phyloP scores from a whole-genome alignment of 2,113 vertebrate genomes.

The Sisor rabdophorus region DNA sequence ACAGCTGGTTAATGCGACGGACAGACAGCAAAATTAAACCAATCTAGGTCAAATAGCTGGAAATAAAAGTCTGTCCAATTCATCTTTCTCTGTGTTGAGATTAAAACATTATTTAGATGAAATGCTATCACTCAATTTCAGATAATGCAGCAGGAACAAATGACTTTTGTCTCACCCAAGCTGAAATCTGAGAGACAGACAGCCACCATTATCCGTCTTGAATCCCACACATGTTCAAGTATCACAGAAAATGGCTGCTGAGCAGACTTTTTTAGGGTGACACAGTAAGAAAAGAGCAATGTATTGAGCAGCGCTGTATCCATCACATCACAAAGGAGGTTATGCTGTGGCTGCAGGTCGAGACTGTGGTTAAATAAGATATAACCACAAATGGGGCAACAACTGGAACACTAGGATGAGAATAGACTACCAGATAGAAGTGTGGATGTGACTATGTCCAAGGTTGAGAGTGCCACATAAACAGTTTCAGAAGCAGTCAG shows the following conservation, averaged over 20 bases:
- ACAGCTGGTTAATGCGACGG: slow-evolving; percentile 1
- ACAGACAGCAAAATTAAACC: not conserved
- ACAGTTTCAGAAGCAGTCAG: not conserved
- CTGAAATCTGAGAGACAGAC: slow-evolving; percentile 33
- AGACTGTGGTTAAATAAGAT: slow-evolving; percentile 37
- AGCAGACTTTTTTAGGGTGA: slow-evolving; percentile 34
- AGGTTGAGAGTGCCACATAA: not conserved
- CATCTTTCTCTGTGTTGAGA: slow-evolving; percentile 15
- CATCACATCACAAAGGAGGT: slow-evolving; percentile 19
- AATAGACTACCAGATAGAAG: slow-evolving; percentile 36
- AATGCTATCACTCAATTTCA: slow-evolving; percentile 29
- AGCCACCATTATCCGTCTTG: slow-evolving; percentile 16
- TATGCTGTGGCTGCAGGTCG: slow-evolving; percentile 13
- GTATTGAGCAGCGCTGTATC: slow-evolving; percentile 9
- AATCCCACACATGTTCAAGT: slow-evolving; percentile 32
- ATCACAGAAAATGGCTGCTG: slow-evolving; percentile 37
- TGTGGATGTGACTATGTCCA: slow-evolving; percentile 3
- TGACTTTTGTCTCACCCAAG: slow-evolving; percentile 31
- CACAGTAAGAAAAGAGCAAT: slow-evolving; percentile 29
- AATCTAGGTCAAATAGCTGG: slow-evolving; percentile 8
- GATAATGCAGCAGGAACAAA: slow-evolving; percentile 29
- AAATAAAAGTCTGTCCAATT: not conserved
- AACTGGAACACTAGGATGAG: not conserved
- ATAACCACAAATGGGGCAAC: slow-evolving; percentile 18
- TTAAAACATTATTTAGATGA: slow-evolving; percentile 20